Percentiles rank a stretch among this genome's conserved stretches.
phyloP scores from a whole-genome alignment of 2,888 invertebrate genomes.

The Nymphalis urticae region DNA sequence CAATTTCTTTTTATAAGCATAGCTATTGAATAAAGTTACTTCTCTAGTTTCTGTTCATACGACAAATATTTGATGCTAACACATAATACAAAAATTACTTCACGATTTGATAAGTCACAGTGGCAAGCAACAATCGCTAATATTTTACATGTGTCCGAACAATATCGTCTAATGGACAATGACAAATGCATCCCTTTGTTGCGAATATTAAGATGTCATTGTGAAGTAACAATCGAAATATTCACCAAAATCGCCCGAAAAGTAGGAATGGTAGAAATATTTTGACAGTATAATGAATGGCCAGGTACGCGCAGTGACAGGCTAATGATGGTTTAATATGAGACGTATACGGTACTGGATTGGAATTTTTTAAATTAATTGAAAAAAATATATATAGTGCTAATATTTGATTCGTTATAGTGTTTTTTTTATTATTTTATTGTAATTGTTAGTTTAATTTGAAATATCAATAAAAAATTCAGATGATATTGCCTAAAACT shows the following conservation, averaged over 20 bases:
- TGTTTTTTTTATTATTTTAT: no score
- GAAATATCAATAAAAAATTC: no score
- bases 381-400: background rate
- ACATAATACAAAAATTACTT: slow-evolving; percentile 13
- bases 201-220: slow-evolving; percentile 74
- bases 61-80: background rate
- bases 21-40: background rate
- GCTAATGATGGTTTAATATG: slow-evolving; percentile 70
- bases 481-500: no score
- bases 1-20: background rate
- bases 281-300: slow-evolving; percentile 79
- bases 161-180: slow-evolving; percentile 78
- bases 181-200: slow-evolving; percentile 78
- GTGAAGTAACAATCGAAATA: slow-evolving; percentile 65
- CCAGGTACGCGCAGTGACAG: slow-evolving; percentile 61
- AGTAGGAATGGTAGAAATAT: slow-evolving; percentile 71
- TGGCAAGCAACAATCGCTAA: slow-evolving; percentile 46
- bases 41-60: no score
- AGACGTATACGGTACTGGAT: slow-evolving; percentile 35
- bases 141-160: slow-evolving; percentile 68
- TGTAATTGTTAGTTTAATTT: no score
- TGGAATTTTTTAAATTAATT: slow-evolving; percentile 22
- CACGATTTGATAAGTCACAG: slow-evolving; percentile 41
- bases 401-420: no score
- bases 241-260: slow-evolving; percentile 66